Evolutionary conservation across 1,140 invertebrate genomes (phyloP), one percentile per base, ranked within the genome.

Genomic region (Ostrea edulis): DNA sequence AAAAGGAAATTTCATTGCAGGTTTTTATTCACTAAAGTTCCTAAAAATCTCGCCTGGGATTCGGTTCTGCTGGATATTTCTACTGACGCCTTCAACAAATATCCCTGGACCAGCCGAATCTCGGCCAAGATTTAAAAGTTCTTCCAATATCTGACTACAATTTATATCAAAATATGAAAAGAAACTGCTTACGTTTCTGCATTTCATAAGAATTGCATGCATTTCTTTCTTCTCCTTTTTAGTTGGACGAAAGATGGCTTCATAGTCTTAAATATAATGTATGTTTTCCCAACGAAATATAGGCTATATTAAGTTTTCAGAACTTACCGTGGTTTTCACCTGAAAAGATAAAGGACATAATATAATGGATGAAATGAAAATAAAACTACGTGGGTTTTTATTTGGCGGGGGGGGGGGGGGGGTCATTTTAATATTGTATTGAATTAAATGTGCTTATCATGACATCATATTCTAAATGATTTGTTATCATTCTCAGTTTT

Each of bases 271-370:
- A 25, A 25, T 7, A 25, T 25, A 71, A 22, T 71, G 8, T 25
- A 25, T 35, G 0, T 71, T 29, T 29, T 8, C n/a, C n/a, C 14
- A 62, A 62, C 1, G n/a, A 62, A 0, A n/a, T 62, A n/a, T n/a
- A n/a, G n/a, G n/a, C n/a, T n/a, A 20, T 2, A 2, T 20, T 20
- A 20, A 62, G 12, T 12, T 58, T 17, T 58, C 55, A 9, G 3
- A 20, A 77, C 68, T 77, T 77, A 77, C 68, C 25, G 68, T 35
- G 0, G 22, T 77, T 77, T 77, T 77, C 25, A 77, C 68, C 68
- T 77, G 68, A 11, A 77, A 77, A 77, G 14, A 29, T 12, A 35
- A 29, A 77, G 17, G 17, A n/a, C 17, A 62, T 20, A 62, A 14
- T 20, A 7, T 20, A 7, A 62, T 20, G 58, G 14, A n/a, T 62